Conservation (phyloP, 92 coral and sea anemone species). For the Porites evermanni region DNA sequence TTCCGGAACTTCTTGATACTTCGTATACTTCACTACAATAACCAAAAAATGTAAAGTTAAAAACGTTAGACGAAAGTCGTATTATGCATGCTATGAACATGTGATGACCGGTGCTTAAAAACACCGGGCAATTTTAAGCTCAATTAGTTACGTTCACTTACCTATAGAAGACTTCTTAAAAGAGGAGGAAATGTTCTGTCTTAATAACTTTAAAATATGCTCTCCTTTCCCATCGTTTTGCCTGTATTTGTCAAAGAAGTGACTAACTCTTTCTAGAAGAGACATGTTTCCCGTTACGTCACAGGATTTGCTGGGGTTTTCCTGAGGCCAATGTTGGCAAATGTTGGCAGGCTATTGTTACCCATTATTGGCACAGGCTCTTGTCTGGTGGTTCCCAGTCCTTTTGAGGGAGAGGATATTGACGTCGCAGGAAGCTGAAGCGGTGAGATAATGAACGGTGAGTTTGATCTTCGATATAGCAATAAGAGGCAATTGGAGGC, state of each 20-base stretch:
- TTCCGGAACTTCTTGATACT: constrained; percentile 41
- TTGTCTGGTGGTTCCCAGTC: too few species aligned
- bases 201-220: constrained; percentile 1
- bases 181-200: constrained; percentile 22
- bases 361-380: too few species aligned
- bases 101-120: neutral
- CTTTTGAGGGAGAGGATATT: too few species aligned
- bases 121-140: neutral
- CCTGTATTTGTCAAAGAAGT: constrained; percentile 26
- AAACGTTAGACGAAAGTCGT: neutral
- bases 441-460: too few species aligned
- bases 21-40: constrained; percentile 19
- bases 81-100: neutral
- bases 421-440: too few species aligned
- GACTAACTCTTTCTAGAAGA: constrained; percentile 13
- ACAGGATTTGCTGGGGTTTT: neutral
- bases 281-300: neutral
- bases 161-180: constrained; percentile 30
- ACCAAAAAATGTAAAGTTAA: neutral
- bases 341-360: too few species aligned
- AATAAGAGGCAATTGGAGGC: too few species aligned
- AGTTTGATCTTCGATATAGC: too few species aligned
- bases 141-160: neutral
- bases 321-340: too few species aligned
- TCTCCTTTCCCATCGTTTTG: constrained; percentile 26